Evolutionary conservation across 2,113 vertebrate species (phyloP), one percentile per base, ranked within the genome.

Genomic region (Myotis yumanensis): DNA sequence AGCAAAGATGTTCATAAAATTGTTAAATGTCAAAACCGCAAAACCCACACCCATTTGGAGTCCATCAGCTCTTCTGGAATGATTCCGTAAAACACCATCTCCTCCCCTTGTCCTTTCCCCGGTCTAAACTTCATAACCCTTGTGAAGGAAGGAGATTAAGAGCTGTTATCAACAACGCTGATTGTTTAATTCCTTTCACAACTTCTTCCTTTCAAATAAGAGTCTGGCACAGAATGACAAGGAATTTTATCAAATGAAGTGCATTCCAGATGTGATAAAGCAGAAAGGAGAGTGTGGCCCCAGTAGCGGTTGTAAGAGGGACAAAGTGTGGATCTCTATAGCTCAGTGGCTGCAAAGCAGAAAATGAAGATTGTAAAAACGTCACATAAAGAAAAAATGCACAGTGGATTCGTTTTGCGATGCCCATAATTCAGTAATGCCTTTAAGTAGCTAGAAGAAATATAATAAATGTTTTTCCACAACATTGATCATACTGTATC

Each of bases 341-440:
- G 98, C 98, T 99, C 98, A 98, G 98, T 98, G 98, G 98, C 98
- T 99, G 99, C 99, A 99, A 99, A 99, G 99, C 99, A 99, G 99
- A 99, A 99, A 99, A 99, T 99, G 99, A 99, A 99, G 98, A 99
- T 98, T 99, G 99, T 99, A 99, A 99, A 99, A 98, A 99, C 96
- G 99, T 99, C 99, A 99, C 98, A 99, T 98, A 98, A 99, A 99
- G 99, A 99, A 99, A 99, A 99, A 99, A 99, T 99, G 99, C 98
- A 98, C 98, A 99, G 99, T 98, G 98, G 98, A 99, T 99, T 99
- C 99, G 96, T 99, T 98, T 98, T 98, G 98, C 97, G 97, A 98
- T 98, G 97, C 98, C 99, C 98, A 98, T 99, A 99, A 99, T 99
- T 99, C 99, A 99, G 98, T 99, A 98, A 98, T 99, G 98, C 98